Conservation (phyloP, 1,140 invertebrate genomes). For the Pemphigus obesinymphae region DNA sequence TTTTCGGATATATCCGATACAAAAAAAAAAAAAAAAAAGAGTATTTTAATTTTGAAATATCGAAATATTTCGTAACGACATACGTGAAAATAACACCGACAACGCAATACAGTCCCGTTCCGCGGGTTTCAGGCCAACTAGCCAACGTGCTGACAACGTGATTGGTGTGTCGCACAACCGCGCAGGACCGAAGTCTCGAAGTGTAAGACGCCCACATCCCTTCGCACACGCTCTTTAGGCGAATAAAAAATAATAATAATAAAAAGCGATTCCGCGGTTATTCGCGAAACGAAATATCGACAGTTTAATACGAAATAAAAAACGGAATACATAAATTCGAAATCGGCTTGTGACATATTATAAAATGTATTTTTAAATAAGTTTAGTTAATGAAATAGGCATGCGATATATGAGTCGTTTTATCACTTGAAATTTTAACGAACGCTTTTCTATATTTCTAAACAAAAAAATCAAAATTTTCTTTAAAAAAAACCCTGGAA, state of each 20-base stretch:
- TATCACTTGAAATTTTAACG: too few species aligned
- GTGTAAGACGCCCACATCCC: constrained; percentile 19
- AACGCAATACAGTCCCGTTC: constrained; percentile 30
- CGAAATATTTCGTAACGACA: neutral
- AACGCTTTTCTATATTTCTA: too few species aligned
- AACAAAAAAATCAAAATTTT: too few species aligned
- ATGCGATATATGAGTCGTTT: too few species aligned
- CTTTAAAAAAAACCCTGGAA: too few species aligned
- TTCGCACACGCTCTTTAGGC: constrained; percentile 2
- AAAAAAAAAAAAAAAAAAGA: too few species aligned
- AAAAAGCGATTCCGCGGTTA: neutral
- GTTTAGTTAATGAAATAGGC: too few species aligned
- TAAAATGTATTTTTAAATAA: neutral
- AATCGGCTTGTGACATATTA: neutral
- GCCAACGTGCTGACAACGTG: constrained; percentile 38
- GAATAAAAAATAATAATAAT: neutral
- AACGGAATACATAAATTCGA: neutral
- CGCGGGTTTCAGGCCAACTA: neutral
- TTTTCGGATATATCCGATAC: too few species aligned
- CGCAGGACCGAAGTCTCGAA: neutral
- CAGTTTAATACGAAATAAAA: neutral
- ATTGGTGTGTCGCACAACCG: constrained; percentile 16
- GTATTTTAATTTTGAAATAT: neutral
- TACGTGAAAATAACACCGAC: neutral
- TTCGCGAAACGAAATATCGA: neutral